Percentiles rank a stretch among this genome's conserved stretches.
Evolutionary conservation across 2,888 invertebrate genomes (phyloP).

Genomic region (Apoderus coryli): DNA sequence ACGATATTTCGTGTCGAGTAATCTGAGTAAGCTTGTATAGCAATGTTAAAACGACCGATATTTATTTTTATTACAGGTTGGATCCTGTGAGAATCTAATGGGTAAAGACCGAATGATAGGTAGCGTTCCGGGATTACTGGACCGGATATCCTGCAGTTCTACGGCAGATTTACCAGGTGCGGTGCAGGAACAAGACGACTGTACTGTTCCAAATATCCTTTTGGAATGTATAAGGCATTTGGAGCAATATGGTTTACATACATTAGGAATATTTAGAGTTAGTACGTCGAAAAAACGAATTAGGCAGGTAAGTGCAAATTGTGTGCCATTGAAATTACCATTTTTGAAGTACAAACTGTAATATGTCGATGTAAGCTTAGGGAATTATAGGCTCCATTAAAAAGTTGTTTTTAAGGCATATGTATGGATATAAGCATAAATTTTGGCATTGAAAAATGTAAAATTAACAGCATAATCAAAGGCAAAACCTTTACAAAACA

Average conservation of each 20-base stretch:
- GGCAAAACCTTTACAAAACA: too few species aligned
- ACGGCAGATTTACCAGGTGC: constrained; percentile 31
- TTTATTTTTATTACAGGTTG: constrained; percentile 55
- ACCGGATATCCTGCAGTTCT: constrained; percentile 32
- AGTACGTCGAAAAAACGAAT: constrained; percentile 86
- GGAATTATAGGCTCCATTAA: too few species aligned
- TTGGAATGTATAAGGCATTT: constrained; percentile 69
- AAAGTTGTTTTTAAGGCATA: too few species aligned
- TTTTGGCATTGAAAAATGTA: too few species aligned
- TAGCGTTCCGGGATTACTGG: constrained; percentile 35
- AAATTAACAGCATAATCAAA: too few species aligned
- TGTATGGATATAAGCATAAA: too few species aligned
- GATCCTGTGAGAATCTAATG: constrained; percentile 60
- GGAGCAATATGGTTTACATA: constrained; percentile 65
- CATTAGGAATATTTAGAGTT: constrained; percentile 82
- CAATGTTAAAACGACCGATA: too few species aligned
- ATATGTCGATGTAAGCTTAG: too few species aligned
- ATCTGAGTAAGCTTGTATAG: too few species aligned
- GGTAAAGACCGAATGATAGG: constrained; percentile 36
- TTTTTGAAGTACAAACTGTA: too few species aligned
- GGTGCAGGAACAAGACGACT: constrained; percentile 27
- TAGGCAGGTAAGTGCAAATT: constrained; percentile 72
- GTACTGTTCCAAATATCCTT: constrained; percentile 62
- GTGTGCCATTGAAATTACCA: too few species aligned
- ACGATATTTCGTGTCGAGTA: too few species aligned